Conservation (phyloP, 2,888 invertebrate species). For the Erpobdella octoculata region DNA sequence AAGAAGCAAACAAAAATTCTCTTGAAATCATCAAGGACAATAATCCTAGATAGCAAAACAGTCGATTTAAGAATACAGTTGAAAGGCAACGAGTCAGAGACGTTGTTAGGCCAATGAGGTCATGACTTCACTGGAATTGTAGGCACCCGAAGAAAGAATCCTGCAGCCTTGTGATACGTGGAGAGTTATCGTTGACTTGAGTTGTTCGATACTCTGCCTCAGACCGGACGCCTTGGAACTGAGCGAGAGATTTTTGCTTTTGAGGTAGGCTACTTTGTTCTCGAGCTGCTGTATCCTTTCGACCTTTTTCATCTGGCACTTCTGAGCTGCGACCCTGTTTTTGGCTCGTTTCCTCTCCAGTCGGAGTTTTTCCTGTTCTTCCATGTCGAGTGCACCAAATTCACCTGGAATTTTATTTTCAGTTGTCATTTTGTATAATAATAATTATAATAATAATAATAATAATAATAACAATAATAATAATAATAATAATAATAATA, state of each 20-base stretch:
- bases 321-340: constrained; percentile 91
- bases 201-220: constrained; percentile 77
- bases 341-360: constrained; percentile 87
- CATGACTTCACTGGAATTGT: not conserved
- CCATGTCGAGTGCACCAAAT: constrained; percentile 67
- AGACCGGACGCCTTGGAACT: constrained; percentile 73
- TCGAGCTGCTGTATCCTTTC: constrained; percentile 90
- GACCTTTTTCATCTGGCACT: constrained; percentile 87
- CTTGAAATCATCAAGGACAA: too few species aligned
- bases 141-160: constrained; percentile 55
- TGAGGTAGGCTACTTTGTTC: constrained; percentile 80
- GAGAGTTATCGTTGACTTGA: constrained; percentile 87
- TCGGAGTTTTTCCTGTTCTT: constrained; percentile 86
- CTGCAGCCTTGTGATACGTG: constrained; percentile 86
- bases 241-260: constrained; percentile 79
- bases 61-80: too few species aligned
- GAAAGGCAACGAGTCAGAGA: too few species aligned
- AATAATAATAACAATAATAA: not conserved
- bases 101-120: not conserved
- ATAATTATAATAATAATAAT: not conserved
- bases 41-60: too few species aligned
- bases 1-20: too few species aligned
- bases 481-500: not conserved
- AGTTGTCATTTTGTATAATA: not conserved
- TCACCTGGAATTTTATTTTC: not conserved